Percentiles rank a stretch among this genome's conserved stretches.
These are phyloP conservation scores for Lithosia quadra DNA, from an alignment of 2,888 invertebrate species.

Conservation along the genomic window DNA sequence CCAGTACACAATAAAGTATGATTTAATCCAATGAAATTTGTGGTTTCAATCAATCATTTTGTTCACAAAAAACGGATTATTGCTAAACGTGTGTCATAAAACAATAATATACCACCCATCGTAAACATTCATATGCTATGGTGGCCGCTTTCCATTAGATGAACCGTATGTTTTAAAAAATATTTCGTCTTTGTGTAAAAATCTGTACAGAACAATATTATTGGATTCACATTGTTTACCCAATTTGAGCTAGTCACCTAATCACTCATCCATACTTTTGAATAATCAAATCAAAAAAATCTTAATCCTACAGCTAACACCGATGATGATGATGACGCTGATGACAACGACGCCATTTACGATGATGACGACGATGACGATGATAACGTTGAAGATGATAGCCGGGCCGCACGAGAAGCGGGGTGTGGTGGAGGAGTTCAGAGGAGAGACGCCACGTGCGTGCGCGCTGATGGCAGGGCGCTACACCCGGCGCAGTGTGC, in stretches of 20 bases:
- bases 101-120: no score
- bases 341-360: slow-evolving; percentile 56
- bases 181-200: no score
- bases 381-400: slow-evolving; percentile 65
- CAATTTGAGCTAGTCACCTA: no score
- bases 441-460: slow-evolving; percentile 85
- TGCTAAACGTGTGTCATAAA: background rate
- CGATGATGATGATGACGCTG: slow-evolving; percentile 73
- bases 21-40: no score
- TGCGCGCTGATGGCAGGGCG: slow-evolving; percentile 80
- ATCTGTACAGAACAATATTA: no score
- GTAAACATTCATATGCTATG: no score
- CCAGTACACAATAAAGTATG: no score
- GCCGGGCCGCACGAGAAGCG: slow-evolving; percentile 51
- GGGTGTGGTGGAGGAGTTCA: slow-evolving; percentile 88
- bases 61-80: background rate
- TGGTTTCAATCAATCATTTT: background rate
- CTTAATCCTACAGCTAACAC: slow-evolving; percentile 52
- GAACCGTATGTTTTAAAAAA: no score
- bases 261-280: background rate
- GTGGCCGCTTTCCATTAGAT: no score
- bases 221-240: no score
- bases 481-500: slow-evolving; percentile 82
- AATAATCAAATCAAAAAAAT: background rate
- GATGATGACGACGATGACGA: slow-evolving; percentile 75